phyloP scores from a whole-genome alignment of 2,797 vertebrate genomes.

The Oreonectes daqikongensis region DNA sequence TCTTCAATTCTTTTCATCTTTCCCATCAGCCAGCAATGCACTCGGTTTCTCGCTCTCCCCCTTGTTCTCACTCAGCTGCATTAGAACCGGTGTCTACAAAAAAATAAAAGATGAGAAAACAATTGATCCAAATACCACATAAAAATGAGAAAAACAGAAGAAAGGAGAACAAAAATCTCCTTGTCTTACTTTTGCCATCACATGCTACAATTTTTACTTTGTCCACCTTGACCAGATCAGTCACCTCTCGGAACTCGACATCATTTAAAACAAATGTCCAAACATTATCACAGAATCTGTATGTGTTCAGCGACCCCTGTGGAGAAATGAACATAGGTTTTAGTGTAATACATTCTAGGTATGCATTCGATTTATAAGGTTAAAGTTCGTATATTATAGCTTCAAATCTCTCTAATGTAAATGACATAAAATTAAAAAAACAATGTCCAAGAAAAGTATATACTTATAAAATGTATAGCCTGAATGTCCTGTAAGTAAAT shows the following conservation, averaged over 20 bases:
- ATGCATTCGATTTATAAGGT: background rate
- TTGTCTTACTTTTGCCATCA: slow-evolving; percentile 92
- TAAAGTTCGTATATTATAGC: background rate
- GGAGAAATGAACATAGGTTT: slow-evolving; percentile 53
- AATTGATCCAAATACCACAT: background rate
- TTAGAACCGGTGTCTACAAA: slow-evolving; percentile 86
- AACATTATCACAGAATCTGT: slow-evolving; percentile 98
- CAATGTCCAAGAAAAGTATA: too few relatives aligned
- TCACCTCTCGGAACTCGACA: slow-evolving; percentile 97
- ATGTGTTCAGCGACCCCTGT: slow-evolving; percentile 96
- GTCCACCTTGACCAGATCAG: slow-evolving; percentile 97
- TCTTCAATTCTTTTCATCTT: slow-evolving; percentile 47
- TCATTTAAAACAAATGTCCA: slow-evolving; percentile 99
- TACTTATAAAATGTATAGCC: too few relatives aligned
- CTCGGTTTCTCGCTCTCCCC: slow-evolving; percentile 1
- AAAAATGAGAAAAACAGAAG: background rate
- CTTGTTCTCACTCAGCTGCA: slow-evolving; percentile 79
- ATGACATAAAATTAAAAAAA: too few relatives aligned
- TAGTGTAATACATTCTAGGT: background rate
- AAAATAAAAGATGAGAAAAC: slow-evolving; percentile 10
- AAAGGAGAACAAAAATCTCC: background rate
- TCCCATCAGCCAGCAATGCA: slow-evolving; percentile 60
- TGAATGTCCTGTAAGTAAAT: too few relatives aligned
- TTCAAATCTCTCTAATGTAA: background rate
- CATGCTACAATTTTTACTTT: slow-evolving; percentile 99